Base-by-base conservation (phyloP, 1,140 invertebrate species). In the Papilio glaucus region DNA sequence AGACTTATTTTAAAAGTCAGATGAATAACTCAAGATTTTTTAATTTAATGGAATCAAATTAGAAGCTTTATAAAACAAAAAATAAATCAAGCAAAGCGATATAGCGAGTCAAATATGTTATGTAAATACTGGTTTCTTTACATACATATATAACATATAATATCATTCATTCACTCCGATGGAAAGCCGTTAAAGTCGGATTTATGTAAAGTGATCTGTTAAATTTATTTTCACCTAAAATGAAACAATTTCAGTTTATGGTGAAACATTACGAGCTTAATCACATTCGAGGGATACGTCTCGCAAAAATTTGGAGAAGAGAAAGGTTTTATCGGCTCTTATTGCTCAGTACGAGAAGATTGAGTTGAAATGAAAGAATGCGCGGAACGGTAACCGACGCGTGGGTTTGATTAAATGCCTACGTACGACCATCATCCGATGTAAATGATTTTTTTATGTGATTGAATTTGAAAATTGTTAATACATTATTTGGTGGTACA, bases 331-430 rank as follows among this genome's bases (percentile, higher is more conserved):
- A 65, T 41, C 33, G 37, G 6, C 62, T 8, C 18, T 65, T 65
- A 41, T 39, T 65, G 29, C 15, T 21, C n/a, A 38, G 18, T 18
- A 18, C 45, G 6, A 65, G 62, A 65, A 65, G 33, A 65, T 65
- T 65, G 62, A 65, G 33, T 65, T 65, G 18, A 65, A 65, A 21
- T 33, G 37, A 18, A 41, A 61, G 7, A 61, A 61, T 26, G 12
- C 13, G 26, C 13, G 60, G 15, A 65, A 65, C 15, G 15, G 45
- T 21, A 7, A 21, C 15, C 7, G 15, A 8, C 39, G 15, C 21
- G 18, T 39, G 62, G 29, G n/a, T 37, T 39, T 65, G 62, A 65
- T 65, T 65, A 65, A 65, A 65, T 41, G 39, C 15, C n/a, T 62
- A 62, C 12, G 62, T 57, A 62, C 12, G 62, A 24, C 24, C n/a